Evolutionary conservation across 2,113 vertebrate species (phyloP), one percentile per base, ranked within the genome.

Genomic region (Panthera leo): DNA sequence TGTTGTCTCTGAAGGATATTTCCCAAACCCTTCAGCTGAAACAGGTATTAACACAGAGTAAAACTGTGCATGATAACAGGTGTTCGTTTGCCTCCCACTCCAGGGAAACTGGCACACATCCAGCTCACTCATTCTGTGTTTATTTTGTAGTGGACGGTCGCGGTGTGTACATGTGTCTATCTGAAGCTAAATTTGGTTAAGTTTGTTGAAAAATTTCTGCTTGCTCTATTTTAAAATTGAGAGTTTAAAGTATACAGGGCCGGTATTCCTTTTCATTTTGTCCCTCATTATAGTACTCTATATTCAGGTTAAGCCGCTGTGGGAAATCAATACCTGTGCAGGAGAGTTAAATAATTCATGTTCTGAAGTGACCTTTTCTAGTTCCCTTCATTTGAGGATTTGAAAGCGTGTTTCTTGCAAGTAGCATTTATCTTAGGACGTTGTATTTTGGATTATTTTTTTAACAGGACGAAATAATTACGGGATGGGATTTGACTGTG

Each of bases 261-360:
- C 45, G 34, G 48, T 31, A 51, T 25, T 90, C 15, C 76, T 78
- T 95, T 96, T 83, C 25, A 82, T 96, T 93, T 82, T 34, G n/a
- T 71, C 29, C 73, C 27, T 88, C 9, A 51, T 36, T 58, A 21
- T 36, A 67, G 16, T 63, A 48, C 76, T 85, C 39, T 86, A 1
- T 87, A 80, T 91, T 94, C 34, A 87, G 93, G 23, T 95, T 90
- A 87, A 53, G 65, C 36, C 71, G 7, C 58, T 95, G 15, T 8
- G 78, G 83, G 75, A 96, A 97, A 90, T 84, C 91, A 95, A 27
- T 68, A 95, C 96, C 78, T 71, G 7, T 53, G 65, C 51, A 63
- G 14, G 51, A 87, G n/a, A 29, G 29, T 80, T 97, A 85, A 97
- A 94, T 97, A 89, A 96, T 96, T 96, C 42, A 85, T 67, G 14